Base-by-base conservation (phyloP, 92 coral and sea anemone genomes). In the Palythoa grandiflora region DNA sequence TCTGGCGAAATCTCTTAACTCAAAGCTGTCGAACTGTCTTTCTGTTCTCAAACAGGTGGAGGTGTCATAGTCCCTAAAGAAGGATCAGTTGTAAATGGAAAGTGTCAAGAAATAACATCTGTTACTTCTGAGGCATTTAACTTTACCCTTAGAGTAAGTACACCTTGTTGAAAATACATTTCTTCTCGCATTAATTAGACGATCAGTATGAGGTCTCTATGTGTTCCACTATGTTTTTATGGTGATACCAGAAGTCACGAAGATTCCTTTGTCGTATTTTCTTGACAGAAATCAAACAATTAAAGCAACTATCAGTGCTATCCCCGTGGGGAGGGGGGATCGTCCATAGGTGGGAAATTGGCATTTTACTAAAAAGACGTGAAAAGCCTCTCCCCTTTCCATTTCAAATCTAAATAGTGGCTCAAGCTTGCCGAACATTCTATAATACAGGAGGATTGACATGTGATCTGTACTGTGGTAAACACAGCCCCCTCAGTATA, bases 141-240 rank as follows among this genome's bases (percentile, higher is more conserved):
- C 85, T 37, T 93, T 86, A 86, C 88, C 15, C 89, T 95, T 39
- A 17, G 88, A 87, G 98, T 95, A 81, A 85, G 96, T 78, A 51
- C 44, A 15, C 11, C 21, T 3, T 9, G 19, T 3, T 5, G 7
- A 9, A 63, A 63, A 63, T n/a, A 5, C 8, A 5, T 35, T 5
- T 6, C 6, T 1, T 17, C 35, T n/a, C 19, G 5, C 70, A 0
- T 63, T n/a, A 4, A n/a, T 63, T 35, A 55, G 9, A 63, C 20
- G 9, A 63, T 3, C 20, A 17, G 35, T 63, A 63, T 17, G 28
- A 44, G 4, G 7, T 44, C 7, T 44, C 7, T 8, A 5, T 4
- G 50, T 44, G 7, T 28, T 28, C 28, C 28, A 44, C 50, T 44
- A 5, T 44, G 6, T 17, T 63, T 7, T 6, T 63, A n/a, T 21